Percentiles rank a stretch among this genome's conserved stretches.
Conservation (phyloP, 2,797 vertebrate species). For the Euphonia xanthogaster region DNA sequence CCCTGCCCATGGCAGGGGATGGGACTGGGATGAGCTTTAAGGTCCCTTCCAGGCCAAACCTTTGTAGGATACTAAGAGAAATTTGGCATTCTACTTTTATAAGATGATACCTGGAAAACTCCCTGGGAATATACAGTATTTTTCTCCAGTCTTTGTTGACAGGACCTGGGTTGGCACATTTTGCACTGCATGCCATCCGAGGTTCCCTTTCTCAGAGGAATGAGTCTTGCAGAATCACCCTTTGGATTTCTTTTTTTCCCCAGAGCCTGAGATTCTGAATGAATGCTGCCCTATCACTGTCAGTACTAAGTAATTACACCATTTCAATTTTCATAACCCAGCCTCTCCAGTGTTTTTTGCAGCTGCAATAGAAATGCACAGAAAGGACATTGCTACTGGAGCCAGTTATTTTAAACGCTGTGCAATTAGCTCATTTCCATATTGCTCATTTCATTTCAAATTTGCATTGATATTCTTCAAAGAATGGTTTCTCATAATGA, state of each 20-base stretch:
- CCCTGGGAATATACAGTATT: neutral
- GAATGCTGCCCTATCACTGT: neutral
- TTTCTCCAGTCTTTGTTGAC: neutral
- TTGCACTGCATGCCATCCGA: rapidly evolving
- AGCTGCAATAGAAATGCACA: neutral
- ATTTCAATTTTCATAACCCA: neutral
- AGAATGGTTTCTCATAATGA: slow-evolving; percentile 36
- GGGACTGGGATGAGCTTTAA: neutral
- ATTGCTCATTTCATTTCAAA: neutral
- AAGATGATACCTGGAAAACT: neutral
- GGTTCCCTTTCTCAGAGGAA: neutral
- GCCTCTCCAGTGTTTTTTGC: neutral
- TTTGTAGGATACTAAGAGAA: neutral
- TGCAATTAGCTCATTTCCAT: slow-evolving; percentile 25
- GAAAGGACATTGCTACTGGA: neutral
- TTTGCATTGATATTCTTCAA: slow-evolving; percentile 34
- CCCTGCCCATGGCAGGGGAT: neutral
- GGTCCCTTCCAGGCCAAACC: neutral
- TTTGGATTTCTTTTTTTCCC: neutral
- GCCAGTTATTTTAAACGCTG: neutral
- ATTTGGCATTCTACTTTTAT: neutral
- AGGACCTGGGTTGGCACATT: neutral
- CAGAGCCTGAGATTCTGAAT: neutral
- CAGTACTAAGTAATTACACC: neutral
- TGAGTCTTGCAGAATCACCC: neutral